Evolutionary conservation across 2,888 invertebrate species (phyloP), one percentile per base, ranked within the genome.

Genomic region (Entomobrya proxima): DNA sequence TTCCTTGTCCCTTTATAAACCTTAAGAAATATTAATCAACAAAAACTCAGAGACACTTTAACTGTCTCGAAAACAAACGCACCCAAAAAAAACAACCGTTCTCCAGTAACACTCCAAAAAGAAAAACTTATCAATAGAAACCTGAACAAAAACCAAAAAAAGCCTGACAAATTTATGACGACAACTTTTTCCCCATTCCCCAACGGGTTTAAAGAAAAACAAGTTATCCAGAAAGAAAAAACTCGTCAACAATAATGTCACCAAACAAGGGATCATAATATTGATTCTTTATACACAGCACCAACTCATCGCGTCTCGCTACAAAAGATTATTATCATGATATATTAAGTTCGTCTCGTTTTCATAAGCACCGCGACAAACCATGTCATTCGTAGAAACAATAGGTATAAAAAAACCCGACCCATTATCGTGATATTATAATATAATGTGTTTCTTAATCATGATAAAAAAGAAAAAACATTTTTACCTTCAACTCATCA

Each of bases 81-180:
- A 13, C 37, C 37, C 37, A 27, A 58, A 24, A 58, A 58, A 27
- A 30, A 9, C 13, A 58, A 58, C 13, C 6, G 58, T 24, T 11
- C 7, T 30, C 24, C n/a, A 67, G 37, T 35, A 67, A 21, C n/a
- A n/a, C n/a, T n/a, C n/a, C n/a, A n/a, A n/a, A n/a, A n/a, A n/a
- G n/a, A n/a, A n/a, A n/a, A n/a, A n/a, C n/a, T n/a, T n/a, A n/a
- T n/a, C n/a, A n/a, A n/a, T n/a, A n/a, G n/a, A n/a, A n/a, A n/a
- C n/a, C n/a, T n/a, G n/a, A n/a, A n/a, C n/a, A n/a, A n/a, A n/a
- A n/a, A n/a, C n/a, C n/a, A n/a, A n/a, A n/a, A n/a, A n/a, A n/a
- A n/a, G 18, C 37, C 67, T 67, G 67, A 67, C 67, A 67, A 88
- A 87, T 89, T 89, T 88, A 88, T 88, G 87, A 88, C 87, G 87